Base-by-base conservation (phyloP, 2,888 invertebrate genomes). In the Serripes groenlandicus region DNA sequence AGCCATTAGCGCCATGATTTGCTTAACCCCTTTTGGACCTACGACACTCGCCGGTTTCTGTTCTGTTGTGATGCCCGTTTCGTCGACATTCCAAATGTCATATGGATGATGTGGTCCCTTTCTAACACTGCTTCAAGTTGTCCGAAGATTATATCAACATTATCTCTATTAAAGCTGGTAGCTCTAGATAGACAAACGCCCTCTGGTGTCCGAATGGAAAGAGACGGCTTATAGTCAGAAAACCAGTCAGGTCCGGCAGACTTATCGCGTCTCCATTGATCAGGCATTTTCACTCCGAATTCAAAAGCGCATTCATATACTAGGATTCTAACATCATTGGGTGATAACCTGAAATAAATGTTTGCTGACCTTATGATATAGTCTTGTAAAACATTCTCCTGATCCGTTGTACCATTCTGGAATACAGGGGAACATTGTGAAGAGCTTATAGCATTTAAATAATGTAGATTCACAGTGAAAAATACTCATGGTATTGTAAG, bases 201-300 rank as follows among this genome's bases (percentile, higher is more conserved):
- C n/a, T n/a, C n/a, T n/a, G n/a, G 66, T 66, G 66, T 68, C 34
- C 72, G 56, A 18, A 72, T 73, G 28, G 72, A 73, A 26, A 77
- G 72, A 93, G 75, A 68, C n/a, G 68, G 72, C 52, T 78, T 78
- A 28, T 66, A 74, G 21, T 56, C 73, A 1, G 69, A 74, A 62
- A 74, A 74, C 79, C 78, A 78, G 23, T 78, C 68, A 23, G 54
- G 71, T 11, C 71, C 77, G 1, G 78, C 78, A 23, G 37, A 54
- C 30, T 72, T 54, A 34, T 75, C 30, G 11, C 54, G 62, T 7
- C n/a, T 52, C 70, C 75, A 80, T 32, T 35, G n/a, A 18, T 75
- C 70, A 18, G 71, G 70, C 62, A 75, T 80, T 26, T 75, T 71
- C 7, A 71, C 26, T 32, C 42, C 26, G 26, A 75, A 75, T 37